Evolutionary conservation across 1,140 invertebrate species (phyloP).

Genomic region (Temnothorax curvispinosus): DNA sequence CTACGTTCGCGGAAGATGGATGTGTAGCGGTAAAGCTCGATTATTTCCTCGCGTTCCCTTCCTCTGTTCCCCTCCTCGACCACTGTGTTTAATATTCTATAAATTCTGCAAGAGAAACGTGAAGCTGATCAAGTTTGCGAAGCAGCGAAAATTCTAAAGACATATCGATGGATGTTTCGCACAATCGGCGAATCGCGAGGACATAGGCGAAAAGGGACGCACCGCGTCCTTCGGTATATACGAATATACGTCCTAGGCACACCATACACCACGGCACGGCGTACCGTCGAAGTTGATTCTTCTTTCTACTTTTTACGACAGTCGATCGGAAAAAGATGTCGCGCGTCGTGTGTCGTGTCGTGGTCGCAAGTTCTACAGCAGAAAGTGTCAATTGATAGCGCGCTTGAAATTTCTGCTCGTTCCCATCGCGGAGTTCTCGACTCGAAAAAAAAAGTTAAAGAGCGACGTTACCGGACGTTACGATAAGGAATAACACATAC

Average conservation of each 20-base stretch:
- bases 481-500: neutral
- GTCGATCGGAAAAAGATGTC: neutral
- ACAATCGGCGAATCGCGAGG: neutral
- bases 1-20: neutral
- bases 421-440: neutral
- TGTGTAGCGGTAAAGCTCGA: no score
- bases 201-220: neutral
- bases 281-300: neutral
- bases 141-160: conserved; percentile 29
- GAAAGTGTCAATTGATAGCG: neutral
- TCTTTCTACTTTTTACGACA: neutral
- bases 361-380: neutral
- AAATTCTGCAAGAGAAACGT: conserved; percentile 17
- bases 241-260: no score
- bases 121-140: neutral
- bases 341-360: neutral
- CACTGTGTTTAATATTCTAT: conserved; percentile 24
- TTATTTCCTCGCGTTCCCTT: no score
- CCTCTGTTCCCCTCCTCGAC: no score
- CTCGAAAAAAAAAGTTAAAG: neutral
- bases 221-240: no score
- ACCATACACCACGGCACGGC: neutral
- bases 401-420: neutral
- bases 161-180: neutral
- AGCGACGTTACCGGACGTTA: neutral